Conservation (phyloP, 1,140 invertebrate species). For the Drosophila ambigua region DNA sequence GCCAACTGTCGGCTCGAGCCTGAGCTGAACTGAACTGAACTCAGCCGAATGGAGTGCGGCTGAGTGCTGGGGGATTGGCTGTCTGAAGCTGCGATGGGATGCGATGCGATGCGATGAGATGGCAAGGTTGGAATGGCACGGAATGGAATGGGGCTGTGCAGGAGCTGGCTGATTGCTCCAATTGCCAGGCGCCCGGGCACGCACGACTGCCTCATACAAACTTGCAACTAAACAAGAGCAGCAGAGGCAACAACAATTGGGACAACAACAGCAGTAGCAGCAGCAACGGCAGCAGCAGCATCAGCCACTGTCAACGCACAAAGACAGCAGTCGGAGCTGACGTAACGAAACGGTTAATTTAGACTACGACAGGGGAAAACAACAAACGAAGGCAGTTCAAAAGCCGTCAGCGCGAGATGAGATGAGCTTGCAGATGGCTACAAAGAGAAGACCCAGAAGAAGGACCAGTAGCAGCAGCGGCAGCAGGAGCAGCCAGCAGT, state of each 20-base stretch:
- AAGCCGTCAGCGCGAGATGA: constrained; percentile 53
- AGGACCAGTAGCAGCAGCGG: constrained; percentile 16
- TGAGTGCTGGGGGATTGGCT: constrained; percentile 4
- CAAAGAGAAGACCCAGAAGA: constrained; percentile 43
- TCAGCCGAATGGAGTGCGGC: constrained; percentile 26
- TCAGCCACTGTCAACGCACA: constrained; percentile 67
- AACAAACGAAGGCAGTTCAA: constrained; percentile 60
- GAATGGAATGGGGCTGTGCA: constrained; percentile 19
- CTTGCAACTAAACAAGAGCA: constrained; percentile 66
- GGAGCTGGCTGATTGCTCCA: constrained; percentile 73
- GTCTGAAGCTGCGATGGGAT: constrained; percentile 40
- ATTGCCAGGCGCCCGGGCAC: constrained; percentile 70
- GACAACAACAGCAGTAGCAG: constrained; percentile 18
- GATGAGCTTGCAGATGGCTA: constrained; percentile 48
- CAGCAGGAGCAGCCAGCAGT: constrained; percentile 11
- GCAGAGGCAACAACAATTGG: not conserved
- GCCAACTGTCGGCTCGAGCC: constrained; percentile 28
- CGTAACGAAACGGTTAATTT: constrained; percentile 81
- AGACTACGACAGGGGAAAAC: constrained; percentile 69
- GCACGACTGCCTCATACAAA: constrained; percentile 81
- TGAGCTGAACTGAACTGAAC: constrained; percentile 20
- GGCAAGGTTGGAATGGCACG: constrained; percentile 3
- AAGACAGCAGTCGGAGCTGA: constrained; percentile 65
- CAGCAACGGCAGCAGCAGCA: constrained; percentile 25
- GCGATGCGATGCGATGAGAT: not conserved